Evolutionary conservation across 2,797 vertebrate genomes (phyloP).

Genomic region (Ceryle rudis): DNA sequence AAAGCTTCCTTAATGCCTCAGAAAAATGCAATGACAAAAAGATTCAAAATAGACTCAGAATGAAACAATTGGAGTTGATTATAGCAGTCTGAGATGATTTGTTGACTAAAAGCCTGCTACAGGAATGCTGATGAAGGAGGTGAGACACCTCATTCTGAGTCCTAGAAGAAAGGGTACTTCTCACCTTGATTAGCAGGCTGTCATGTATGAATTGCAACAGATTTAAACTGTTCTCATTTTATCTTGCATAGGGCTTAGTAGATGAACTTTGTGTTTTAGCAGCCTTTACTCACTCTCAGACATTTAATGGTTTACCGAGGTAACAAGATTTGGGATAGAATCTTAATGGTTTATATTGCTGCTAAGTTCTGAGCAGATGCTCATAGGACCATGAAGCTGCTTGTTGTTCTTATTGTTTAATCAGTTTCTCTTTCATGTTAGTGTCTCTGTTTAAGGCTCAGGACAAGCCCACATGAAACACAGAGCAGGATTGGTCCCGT

Average conservation of each 20-base stretch:
- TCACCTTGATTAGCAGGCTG: not conserved
- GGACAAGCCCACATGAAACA: no score
- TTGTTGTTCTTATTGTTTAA: not conserved
- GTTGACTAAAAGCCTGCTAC: not conserved
- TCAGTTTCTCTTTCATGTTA: not conserved
- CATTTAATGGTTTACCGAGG: not conserved
- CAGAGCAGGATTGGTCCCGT: no score
- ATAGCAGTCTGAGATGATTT: not conserved
- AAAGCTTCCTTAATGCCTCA: not conserved
- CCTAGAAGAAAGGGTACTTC: not conserved
- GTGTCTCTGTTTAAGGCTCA: no score
- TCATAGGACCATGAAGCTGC: not conserved
- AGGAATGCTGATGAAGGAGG: not conserved
- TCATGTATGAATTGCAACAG: not conserved
- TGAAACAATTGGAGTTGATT: not conserved
- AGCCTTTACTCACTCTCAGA: not conserved
- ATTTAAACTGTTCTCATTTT: not conserved
- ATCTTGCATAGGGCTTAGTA: not conserved
- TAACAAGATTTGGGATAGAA: not conserved
- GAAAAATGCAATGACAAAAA: not conserved
- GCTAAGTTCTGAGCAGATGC: not conserved
- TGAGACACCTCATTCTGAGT: not conserved
- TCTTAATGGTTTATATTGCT: not conserved
- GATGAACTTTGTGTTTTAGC: not conserved
- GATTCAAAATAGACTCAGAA: not conserved